Evolutionary conservation across 2,888 invertebrate species (phyloP).

Genomic region (Pollenia angustigena): DNA sequence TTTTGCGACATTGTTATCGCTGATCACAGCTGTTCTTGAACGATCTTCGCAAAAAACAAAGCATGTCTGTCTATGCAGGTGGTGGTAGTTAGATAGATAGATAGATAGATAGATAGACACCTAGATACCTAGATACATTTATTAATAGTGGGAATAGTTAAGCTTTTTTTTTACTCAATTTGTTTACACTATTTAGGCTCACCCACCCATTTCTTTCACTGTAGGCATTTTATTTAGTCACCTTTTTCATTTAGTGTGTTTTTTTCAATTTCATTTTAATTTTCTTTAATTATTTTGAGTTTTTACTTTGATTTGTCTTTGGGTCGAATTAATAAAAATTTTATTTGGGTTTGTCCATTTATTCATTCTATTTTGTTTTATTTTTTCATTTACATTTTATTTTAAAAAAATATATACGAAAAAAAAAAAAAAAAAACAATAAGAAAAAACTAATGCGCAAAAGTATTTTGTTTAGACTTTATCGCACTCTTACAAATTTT

Average conservation of each 20-base stretch:
- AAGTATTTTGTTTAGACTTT: slow-evolving; percentile 48
- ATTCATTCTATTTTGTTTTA: slow-evolving; percentile 9
- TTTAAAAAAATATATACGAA: slow-evolving; percentile 29
- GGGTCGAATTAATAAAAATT: slow-evolving; percentile 25
- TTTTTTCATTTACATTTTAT: neutral
- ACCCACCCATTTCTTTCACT: slow-evolving; percentile 24
- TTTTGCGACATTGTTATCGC: no score
- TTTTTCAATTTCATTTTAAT: slow-evolving; percentile 9
- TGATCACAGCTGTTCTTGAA: no score
- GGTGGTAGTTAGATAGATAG: no score
- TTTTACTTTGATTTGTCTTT: slow-evolving; percentile 29
- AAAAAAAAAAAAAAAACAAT: no score
- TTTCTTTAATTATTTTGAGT: neutral
- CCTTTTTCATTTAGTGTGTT: neutral
- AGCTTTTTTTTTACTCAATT: no score
- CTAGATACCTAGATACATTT: no score
- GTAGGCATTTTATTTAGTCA: neutral
- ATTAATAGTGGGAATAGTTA: no score
- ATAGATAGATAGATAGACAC: no score
- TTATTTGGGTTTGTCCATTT: neutral
- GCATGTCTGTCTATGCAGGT: no score
- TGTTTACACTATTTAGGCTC: neutral
- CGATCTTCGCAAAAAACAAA: no score
- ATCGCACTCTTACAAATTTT: slow-evolving; percentile 29
- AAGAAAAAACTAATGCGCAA: slow-evolving; percentile 63